Evolutionary conservation across 2,888 invertebrate species (phyloP), one percentile per base, ranked within the genome.

Genomic region (Teleiodes luculella): DNA sequence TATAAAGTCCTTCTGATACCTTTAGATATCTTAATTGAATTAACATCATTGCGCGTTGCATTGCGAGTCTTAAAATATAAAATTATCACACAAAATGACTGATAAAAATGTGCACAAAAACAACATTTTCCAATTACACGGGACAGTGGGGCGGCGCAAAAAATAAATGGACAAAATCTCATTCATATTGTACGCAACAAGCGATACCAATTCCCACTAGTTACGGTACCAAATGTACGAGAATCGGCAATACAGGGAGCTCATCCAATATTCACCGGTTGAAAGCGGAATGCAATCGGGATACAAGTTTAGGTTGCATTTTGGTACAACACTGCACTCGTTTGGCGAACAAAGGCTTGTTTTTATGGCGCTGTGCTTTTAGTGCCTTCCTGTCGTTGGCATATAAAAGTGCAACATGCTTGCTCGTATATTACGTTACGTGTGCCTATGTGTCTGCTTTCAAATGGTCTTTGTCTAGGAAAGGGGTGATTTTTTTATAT

Each of bases 201-300:
- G 78, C 82, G 80, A 64, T 73, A 80, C 81, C 85, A 81, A 82
- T 84, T 80, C 80, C 79, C 78, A 76, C 82, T 83, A 86, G 84
- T 86, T 83, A 81, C 75, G 68, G 61, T 66, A 70, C 67, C 70
- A 61, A 70, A 70, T 73, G 72, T 72, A 72, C 69, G 70, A 74
- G 76, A 78, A 77, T 76, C 72, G 71, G 65, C 67, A 56, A 57
- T 59, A 60, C 62, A 57, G 66, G 55, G 53, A 64, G 56, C 79
- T 84, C 81, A 85, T 88, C 72, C 72, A 83, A 79, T 72, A 88
- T 89, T 84, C 83, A 87, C 60, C 59, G 73, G 78, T 62, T 78
- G 83, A 84, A 84, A 81, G 78, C 79, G 65, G 73, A 66, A 76
- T 86, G 87, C 87, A 87, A 87, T 88, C 84, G 84, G 75, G 65